Evolutionary conservation across 1,140 invertebrate genomes (phyloP).

Genomic region (Drosophila orena): DNA sequence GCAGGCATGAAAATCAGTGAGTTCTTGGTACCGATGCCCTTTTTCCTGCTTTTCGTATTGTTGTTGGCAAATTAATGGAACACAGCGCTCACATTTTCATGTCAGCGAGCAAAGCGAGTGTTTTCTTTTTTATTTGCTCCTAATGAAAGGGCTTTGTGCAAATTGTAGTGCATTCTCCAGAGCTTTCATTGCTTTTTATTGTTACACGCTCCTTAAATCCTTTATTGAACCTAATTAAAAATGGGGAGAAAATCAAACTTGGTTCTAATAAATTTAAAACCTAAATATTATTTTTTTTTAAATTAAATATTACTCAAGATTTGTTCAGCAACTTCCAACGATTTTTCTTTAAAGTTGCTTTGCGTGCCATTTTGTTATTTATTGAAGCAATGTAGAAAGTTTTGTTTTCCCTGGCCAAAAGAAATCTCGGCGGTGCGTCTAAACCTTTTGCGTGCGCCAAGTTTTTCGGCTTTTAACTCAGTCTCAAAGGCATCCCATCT

Average conservation of each 20-base stretch:
- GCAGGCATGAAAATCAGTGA: slow-evolving; percentile 48
- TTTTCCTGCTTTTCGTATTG: slow-evolving; percentile 24
- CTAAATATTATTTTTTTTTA: too few relatives aligned
- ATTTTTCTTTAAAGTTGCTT: slow-evolving; percentile 14
- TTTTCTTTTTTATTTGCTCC: slow-evolving; percentile 19
- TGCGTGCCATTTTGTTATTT: slow-evolving; percentile 71
- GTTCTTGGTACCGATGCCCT: slow-evolving; percentile 6
- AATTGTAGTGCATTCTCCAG: background rate
- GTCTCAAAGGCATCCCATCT: slow-evolving; percentile 7
- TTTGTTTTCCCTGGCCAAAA: slow-evolving; percentile 46
- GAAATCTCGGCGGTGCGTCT: slow-evolving; percentile 65
- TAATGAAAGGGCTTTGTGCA: background rate
- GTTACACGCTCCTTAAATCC: background rate
- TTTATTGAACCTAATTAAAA: background rate
- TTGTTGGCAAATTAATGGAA: slow-evolving; percentile 70
- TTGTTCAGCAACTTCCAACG: background rate
- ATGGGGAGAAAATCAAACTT: too few relatives aligned
- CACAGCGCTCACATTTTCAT: slow-evolving; percentile 58
- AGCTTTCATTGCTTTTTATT: background rate
- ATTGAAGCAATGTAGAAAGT: slow-evolving; percentile 58
- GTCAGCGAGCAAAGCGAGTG: slow-evolving; percentile 50
- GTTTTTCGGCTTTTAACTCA: slow-evolving; percentile 74
- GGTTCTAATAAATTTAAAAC: too few relatives aligned
- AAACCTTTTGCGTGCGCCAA: slow-evolving; percentile 67
- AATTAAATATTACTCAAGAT: background rate